phyloP scores from a whole-genome alignment of 2,797 vertebrate species.

The Phyllotis vaccarum region DNA sequence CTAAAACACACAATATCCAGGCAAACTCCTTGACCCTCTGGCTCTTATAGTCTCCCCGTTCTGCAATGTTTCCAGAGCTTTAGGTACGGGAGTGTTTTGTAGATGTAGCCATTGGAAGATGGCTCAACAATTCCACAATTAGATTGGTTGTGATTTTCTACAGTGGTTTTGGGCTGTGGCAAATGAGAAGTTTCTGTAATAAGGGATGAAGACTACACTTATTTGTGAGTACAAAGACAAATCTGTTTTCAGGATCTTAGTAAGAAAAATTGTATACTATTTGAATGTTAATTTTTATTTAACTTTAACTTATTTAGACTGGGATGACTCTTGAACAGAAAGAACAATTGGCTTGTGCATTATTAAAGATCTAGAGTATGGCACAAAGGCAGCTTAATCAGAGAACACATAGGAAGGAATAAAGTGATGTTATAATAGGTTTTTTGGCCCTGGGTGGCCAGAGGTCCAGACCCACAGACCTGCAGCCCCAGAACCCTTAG shows the following conservation, averaged over 20 bases:
- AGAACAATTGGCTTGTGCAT: neutral
- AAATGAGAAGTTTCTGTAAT: neutral
- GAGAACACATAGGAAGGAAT: neutral
- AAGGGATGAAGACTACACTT: neutral
- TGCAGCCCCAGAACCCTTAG: too few species aligned
- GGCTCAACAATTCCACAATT: neutral
- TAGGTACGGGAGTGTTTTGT: neutral
- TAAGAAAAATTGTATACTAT: neutral
- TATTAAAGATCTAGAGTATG: neutral
- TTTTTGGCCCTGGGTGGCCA: too few species aligned
- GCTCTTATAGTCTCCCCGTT: neutral
- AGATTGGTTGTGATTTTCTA: neutral
- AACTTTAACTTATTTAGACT: neutral
- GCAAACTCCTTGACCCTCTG: neutral
- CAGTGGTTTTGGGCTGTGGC: neutral
- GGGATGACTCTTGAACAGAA: neutral
- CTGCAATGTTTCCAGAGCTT: neutral
- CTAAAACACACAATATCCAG: neutral
- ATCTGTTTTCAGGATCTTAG: neutral
- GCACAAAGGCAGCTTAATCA: neutral
- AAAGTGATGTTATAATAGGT: too few species aligned
- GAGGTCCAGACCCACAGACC: too few species aligned
- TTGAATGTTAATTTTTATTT: neutral
- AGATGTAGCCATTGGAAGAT: neutral
- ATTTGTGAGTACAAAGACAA: neutral